These are phyloP conservation scores for Brienomyrus brachyistius DNA, from an alignment of 2,113 vertebrate genomes.

Conservation along the genomic window DNA sequence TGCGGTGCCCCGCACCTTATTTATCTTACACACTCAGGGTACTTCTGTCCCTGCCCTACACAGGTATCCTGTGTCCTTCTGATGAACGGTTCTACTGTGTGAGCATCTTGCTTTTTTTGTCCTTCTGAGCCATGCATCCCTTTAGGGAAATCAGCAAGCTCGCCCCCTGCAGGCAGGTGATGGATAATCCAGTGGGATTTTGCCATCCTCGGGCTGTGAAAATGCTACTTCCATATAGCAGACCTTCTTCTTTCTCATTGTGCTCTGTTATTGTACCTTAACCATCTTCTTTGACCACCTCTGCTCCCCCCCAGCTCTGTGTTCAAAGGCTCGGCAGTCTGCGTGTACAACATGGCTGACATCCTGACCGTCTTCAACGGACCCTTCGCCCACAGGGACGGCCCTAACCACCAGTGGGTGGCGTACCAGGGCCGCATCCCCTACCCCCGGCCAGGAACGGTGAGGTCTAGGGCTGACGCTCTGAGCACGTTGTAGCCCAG, in stretches of 20 bases:
- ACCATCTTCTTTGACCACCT: background rate
- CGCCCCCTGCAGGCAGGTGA: background rate
- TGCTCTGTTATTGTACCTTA: background rate
- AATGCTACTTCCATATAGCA: constrained; percentile 18
- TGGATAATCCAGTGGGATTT: constrained; percentile 20
- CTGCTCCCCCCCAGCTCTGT: constrained; percentile 71
- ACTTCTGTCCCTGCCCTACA: constrained; percentile 15
- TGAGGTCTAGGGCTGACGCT: constrained; percentile 56
- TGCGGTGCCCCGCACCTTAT: constrained; percentile 22
- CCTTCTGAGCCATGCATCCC: constrained; percentile 37
- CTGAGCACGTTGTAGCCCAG: background rate
- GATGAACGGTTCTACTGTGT: constrained; percentile 33
- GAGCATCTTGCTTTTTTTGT: constrained; percentile 24
- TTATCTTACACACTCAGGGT: constrained; percentile 27
- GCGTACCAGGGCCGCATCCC: constrained; percentile 95
- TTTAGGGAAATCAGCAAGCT: constrained; percentile 21
- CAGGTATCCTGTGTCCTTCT: constrained; percentile 29
- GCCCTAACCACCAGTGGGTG: constrained; percentile 90
- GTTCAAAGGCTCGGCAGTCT: constrained; percentile 95
- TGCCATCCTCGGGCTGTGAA: constrained; percentile 18
- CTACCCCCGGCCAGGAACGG: constrained; percentile 88
- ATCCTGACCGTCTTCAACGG: constrained; percentile 97
- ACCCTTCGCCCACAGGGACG: constrained; percentile 93
- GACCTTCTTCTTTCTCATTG: background rate
- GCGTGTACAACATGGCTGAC: constrained; percentile 91